A percentile compares a stretch with the other conserved stretches of the same genome.
Conservation (phyloP, 2,888 invertebrate species). For the Steinernema hermaphroditum region DNA sequence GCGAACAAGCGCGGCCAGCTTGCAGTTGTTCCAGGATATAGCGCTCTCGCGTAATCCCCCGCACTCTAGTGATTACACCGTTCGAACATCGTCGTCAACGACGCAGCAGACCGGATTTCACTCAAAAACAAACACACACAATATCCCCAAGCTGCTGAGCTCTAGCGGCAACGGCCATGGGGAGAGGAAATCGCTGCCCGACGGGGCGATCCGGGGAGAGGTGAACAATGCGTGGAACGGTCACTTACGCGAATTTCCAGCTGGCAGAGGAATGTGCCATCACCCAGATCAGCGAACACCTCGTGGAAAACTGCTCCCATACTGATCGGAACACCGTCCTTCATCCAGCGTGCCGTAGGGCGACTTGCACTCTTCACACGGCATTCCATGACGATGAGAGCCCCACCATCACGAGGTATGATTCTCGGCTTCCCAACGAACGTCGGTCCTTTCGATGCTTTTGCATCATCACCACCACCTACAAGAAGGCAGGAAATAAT, state of each 20-base stretch:
- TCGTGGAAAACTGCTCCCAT: slow-evolving; percentile 64
- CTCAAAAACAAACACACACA: slow-evolving; percentile 31
- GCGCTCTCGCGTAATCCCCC: slow-evolving; percentile 27
- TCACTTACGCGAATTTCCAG: slow-evolving; percentile 64
- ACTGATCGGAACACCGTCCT: slow-evolving; percentile 59
- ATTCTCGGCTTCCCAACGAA: slow-evolving; percentile 98
- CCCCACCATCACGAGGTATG: slow-evolving; percentile 95
- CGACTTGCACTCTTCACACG: slow-evolving; percentile 83
- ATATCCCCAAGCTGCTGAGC: slow-evolving; percentile 26
- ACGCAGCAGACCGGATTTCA: slow-evolving; percentile 30
- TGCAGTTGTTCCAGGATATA: slow-evolving; percentile 28
- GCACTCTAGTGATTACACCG: slow-evolving; percentile 30
- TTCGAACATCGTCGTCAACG: slow-evolving; percentile 29
- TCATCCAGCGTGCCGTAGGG: slow-evolving; percentile 73
- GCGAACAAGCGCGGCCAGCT: slow-evolving; percentile 8
- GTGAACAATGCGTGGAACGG: not conserved
- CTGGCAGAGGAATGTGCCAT: slow-evolving; percentile 65
- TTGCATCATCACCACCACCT: slow-evolving; percentile 70
- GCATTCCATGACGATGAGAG: slow-evolving; percentile 94
- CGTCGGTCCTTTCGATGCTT: slow-evolving; percentile 73
- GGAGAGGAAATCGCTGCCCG: not conserved
- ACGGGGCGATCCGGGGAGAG: not conserved
- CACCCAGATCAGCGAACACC: slow-evolving; percentile 64
- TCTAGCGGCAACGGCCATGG: not conserved
- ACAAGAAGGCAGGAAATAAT: slow-evolving; percentile 21